A percentile compares a stretch with the other conserved stretches of the same genome.
Conservation (phyloP, 2,888 invertebrate genomes). For the Bombylius major region DNA sequence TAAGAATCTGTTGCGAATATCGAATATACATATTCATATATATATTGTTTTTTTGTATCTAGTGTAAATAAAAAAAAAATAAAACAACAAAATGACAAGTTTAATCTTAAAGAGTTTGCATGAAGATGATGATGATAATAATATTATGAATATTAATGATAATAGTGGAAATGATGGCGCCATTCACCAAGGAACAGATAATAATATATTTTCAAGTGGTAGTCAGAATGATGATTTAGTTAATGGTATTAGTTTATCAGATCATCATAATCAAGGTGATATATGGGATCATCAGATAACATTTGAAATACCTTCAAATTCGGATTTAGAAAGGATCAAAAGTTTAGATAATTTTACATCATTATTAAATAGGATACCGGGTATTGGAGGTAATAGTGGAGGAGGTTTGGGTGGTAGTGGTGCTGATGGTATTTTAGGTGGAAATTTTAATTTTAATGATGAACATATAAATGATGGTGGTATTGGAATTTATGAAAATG, state of each 20-base stretch:
- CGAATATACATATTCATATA: too few species aligned
- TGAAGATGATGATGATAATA: neutral
- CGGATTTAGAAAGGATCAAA: constrained; percentile 33
- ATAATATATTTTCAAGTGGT: too few species aligned
- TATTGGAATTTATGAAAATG: neutral
- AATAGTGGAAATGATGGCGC: neutral
- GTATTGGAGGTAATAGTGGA: too few species aligned
- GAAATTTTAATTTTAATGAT: too few species aligned
- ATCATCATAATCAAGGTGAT: neutral
- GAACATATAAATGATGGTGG: neutral
- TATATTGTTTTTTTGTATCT: too few species aligned
- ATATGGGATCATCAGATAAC: constrained; percentile 30
- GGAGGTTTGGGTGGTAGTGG: neutral
- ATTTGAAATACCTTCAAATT: constrained; percentile 33
- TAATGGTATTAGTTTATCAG: neutral
- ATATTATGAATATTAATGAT: neutral
- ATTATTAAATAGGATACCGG: constrained; percentile 22
- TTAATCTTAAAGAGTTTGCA: neutral
- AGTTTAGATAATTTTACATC: constrained; percentile 32
- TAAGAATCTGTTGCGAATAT: too few species aligned
- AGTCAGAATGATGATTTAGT: too few species aligned
- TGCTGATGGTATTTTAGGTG: neutral
- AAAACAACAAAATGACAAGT: neutral
- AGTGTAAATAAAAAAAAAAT: neutral
- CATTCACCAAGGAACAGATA: too few species aligned